Conservation (phyloP, 2,113 vertebrate species). For the Rhegmatorhina hoffmannsi region DNA sequence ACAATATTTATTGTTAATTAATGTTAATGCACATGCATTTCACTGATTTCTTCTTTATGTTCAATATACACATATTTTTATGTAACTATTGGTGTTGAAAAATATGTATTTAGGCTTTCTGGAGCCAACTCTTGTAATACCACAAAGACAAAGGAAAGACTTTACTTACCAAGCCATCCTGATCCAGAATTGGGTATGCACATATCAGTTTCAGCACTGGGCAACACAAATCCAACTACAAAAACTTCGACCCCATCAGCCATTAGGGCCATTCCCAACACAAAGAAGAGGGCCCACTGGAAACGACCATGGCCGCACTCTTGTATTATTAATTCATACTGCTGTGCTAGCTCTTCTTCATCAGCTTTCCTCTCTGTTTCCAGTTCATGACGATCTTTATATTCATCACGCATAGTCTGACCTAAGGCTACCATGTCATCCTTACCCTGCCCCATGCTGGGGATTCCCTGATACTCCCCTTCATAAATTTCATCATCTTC, state of each 20-base stretch:
- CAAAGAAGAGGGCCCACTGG: conserved; percentile 97
- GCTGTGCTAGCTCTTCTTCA: conserved; percentile 94
- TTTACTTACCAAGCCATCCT: conserved; percentile 92
- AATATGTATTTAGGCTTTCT: not conserved
- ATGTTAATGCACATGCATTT: not conserved
- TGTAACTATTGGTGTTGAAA: not conserved
- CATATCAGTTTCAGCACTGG: conserved; percentile 96
- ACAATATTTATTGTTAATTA: not conserved
- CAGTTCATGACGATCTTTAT: conserved; percentile 84
- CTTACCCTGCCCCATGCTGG: conserved; percentile 78
- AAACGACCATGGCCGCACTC: conserved; percentile 96
- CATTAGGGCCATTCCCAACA: conserved; percentile 95
- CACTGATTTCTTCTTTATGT: not conserved
- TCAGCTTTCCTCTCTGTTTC: conserved; percentile 90
- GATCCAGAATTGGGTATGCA: conserved; percentile 94
- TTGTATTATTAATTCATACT: conserved; percentile 97
- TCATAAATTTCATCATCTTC: conserved; percentile 98
- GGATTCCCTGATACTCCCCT: conserved; percentile 96
- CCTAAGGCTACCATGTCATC: conserved; percentile 78
- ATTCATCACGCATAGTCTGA: conserved; percentile 75
- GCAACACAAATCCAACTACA: conserved; percentile 94
- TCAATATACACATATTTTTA: not conserved
- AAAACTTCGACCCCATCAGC: conserved; percentile 96
- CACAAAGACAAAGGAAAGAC: not conserved
- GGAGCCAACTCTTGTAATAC: not conserved